A percentile compares a stretch with the other conserved stretches of the same genome.
These are phyloP conservation scores for Brachymystax lenok DNA, from an alignment of 2,797 vertebrate species.

Conservation along the genomic window DNA sequence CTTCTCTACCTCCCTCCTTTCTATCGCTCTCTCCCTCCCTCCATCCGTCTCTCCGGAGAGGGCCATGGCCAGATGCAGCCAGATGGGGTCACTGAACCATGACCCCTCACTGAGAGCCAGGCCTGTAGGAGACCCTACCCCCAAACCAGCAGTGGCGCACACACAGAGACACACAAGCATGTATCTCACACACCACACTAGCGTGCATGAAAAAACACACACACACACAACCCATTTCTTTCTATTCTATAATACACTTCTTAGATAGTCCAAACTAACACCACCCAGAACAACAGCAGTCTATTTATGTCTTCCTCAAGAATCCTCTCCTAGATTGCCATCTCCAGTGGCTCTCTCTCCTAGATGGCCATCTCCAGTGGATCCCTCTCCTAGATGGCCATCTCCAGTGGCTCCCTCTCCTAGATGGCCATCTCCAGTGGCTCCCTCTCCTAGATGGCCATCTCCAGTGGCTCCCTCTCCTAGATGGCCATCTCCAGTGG, in stretches of 20 bases:
- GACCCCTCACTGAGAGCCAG: slow-evolving; percentile 70
- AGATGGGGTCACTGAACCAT: slow-evolving; percentile 92
- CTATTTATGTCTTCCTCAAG: background rate
- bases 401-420: background rate
- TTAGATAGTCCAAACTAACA: background rate
- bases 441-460: background rate
- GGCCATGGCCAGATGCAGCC: slow-evolving; percentile 84
- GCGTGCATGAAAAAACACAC: background rate
- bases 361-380: background rate
- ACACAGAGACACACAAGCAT: background rate
- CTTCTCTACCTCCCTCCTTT: slow-evolving; percentile 22
- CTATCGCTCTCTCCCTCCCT: slow-evolving; percentile 1
- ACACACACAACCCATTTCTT: slow-evolving; percentile 2
- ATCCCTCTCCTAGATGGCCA: background rate
- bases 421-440: background rate
- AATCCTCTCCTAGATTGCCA: too few relatives aligned
- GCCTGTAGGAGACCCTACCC: slow-evolving; percentile 75
- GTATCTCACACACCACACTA: slow-evolving; percentile 20
- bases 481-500: too few relatives aligned
- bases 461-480: background rate
- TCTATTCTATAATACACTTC: background rate
- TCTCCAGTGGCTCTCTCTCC: background rate
- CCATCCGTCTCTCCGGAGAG: slow-evolving; percentile 21
- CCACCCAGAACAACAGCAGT: background rate
- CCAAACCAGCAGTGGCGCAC: background rate